A percentile compares a stretch with the other conserved stretches of the same genome.
Conservation (phyloP, 2,797 vertebrate species). For the Crypturellus tataupa region DNA sequence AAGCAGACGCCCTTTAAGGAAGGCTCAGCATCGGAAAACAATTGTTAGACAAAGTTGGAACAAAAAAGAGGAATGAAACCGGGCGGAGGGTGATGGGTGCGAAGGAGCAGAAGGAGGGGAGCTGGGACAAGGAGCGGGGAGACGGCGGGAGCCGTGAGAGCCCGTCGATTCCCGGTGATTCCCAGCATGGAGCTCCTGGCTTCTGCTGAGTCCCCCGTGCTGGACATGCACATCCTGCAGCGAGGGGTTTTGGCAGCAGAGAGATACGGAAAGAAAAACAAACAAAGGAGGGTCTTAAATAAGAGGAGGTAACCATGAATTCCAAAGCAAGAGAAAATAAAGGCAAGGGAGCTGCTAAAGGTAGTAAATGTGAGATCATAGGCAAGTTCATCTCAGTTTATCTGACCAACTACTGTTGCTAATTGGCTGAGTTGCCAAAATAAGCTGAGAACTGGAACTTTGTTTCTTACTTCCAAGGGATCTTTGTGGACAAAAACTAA, state of each 20-base stretch:
- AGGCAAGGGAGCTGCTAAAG: conserved; percentile 55
- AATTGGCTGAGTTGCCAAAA: conserved; percentile 75
- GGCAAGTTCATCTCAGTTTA: conserved; percentile 45
- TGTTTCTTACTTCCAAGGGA: conserved; percentile 62
- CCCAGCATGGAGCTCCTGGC: neutral
- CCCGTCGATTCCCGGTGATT: accelerated
- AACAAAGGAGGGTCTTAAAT: neutral
- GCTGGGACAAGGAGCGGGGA: neutral
- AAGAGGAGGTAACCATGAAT: neutral
- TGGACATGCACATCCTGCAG: neutral
- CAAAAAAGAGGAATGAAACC: neutral
- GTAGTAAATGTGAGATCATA: conserved; percentile 72
- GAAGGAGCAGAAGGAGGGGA: neutral
- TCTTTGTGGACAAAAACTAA: conserved; percentile 40
- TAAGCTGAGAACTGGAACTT: conserved; percentile 64
- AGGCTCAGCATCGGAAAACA: neutral
- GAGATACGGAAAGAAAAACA: neutral
- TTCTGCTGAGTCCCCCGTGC: neutral
- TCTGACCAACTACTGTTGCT: conserved; percentile 56
- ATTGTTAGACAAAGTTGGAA: neutral
- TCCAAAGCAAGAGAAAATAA: conserved; percentile 14
- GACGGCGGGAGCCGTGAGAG: neutral
- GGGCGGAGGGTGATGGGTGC: neutral
- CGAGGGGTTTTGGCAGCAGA: neutral
- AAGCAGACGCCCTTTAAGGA: neutral